phyloP scores from a whole-genome alignment of 1,140 invertebrate genomes.

The Pectinophora gossypiella region DNA sequence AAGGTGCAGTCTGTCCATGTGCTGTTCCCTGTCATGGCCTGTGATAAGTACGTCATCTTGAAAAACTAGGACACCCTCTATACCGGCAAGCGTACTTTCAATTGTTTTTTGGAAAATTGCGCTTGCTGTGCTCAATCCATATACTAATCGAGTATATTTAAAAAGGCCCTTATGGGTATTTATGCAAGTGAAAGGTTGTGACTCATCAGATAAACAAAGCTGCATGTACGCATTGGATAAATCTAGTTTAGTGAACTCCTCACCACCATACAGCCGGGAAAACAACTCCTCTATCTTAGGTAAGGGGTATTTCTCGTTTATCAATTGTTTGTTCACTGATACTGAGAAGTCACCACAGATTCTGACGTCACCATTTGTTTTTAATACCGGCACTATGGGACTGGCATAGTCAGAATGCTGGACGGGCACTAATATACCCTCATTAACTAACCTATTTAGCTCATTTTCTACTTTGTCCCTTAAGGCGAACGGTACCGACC shows the following conservation, averaged over 20 bases:
- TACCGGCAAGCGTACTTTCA: conserved; percentile 21
- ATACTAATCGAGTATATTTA: conserved; percentile 14
- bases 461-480: background rate
- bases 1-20: conserved; percentile 22
- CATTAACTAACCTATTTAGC: background rate
- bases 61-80: conserved; percentile 7
- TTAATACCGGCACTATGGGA: too few species aligned
- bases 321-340: background rate
- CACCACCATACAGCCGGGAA: conserved; percentile 7
- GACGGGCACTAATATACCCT: background rate
- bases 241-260: conserved; percentile 21
- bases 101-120: conserved; percentile 28
- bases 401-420: background rate
- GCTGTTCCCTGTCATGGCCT: conserved; percentile 16
- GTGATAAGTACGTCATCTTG: conserved; percentile 22
- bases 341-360: background rate
- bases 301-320: background rate
- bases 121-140: conserved; percentile 20
- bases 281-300: background rate
- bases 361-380: background rate
- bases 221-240: conserved; percentile 11
- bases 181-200: conserved; percentile 22
- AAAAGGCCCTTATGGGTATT: conserved; percentile 21
- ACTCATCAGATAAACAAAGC: conserved; percentile 10
- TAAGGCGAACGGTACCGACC: conserved; percentile 3